Evolutionary conservation across 2,113 vertebrate species (phyloP).

Genomic region (Phyllopteryx taeniolatus): DNA sequence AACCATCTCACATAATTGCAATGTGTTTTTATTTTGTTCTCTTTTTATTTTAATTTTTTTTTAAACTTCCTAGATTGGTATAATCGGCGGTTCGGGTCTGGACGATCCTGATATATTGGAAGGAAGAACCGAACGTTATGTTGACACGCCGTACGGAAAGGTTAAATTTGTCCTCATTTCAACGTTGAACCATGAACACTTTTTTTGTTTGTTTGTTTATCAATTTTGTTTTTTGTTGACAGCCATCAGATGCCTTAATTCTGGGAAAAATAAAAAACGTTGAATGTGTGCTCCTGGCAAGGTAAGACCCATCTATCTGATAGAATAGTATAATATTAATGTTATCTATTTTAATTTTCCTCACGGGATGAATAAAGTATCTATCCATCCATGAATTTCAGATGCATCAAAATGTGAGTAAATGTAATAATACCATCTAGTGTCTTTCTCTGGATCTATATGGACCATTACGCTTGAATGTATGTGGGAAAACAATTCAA

Average conservation of each 20-base stretch:
- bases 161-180: conserved; percentile 58
- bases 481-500: too few relatives aligned
- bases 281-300: conserved; percentile 91
- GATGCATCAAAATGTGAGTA: too few relatives aligned
- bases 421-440: conserved; percentile 47
- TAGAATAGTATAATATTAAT: not conserved
- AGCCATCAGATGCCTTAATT: conserved; percentile 94
- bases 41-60: not conserved
- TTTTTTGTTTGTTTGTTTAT: not conserved
- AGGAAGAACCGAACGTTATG: conserved; percentile 87
- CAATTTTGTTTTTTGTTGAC: conserved; percentile 23
- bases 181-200: not conserved
- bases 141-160: conserved; percentile 95
- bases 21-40: not conserved
- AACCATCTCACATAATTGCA: too few relatives aligned
- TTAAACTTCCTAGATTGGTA: conserved; percentile 81
- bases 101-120: conserved; percentile 95
- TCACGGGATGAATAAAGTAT: too few relatives aligned
- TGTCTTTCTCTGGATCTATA: conserved; percentile 23
- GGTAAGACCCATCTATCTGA: conserved; percentile 67
- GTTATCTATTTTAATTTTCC: not conserved
- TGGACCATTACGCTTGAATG: too few relatives aligned
- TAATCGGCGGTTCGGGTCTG: conserved; percentile 93
- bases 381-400: not conserved
- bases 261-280: conserved; percentile 95